phyloP scores from a whole-genome alignment of 2,797 vertebrate genomes.

The Sebastes steindachneri region DNA sequence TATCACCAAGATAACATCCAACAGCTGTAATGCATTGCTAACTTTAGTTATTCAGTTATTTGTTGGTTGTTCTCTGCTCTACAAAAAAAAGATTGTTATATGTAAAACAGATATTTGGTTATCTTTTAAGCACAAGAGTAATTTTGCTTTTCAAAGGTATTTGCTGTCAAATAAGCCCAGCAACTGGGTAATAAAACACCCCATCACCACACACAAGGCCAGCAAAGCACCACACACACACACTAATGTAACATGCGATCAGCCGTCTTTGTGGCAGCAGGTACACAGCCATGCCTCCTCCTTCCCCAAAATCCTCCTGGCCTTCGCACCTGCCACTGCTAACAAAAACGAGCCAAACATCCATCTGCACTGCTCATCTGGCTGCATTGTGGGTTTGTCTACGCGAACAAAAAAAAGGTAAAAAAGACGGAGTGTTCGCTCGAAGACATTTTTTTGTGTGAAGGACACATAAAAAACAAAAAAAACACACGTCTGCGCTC shows the following conservation, averaged over 20 bases:
- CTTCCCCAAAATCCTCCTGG: conserved; percentile 32
- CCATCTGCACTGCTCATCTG: conserved; percentile 14
- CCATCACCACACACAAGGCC: background rate
- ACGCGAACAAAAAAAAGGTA: background rate
- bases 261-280: conserved; percentile 14
- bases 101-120: background rate
- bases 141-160: background rate
- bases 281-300: background rate
- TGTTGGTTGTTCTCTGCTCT: background rate
- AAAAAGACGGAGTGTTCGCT: conserved; percentile 19
- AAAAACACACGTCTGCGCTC: background rate
- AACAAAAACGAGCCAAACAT: conserved; percentile 8
- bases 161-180: background rate
- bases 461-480: conserved; percentile 15
- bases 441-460: background rate
- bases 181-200: background rate
- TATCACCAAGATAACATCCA: no score
- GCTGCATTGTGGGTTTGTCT: conserved; percentile 18
- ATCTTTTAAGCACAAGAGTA: background rate
- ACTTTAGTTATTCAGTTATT: background rate
- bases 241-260: conserved; percentile 2
- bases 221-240: background rate
- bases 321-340: conserved; percentile 9
- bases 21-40: background rate
- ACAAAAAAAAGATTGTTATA: background rate